These are phyloP conservation scores for Protodeltote pygarga DNA, from an alignment of 2,888 invertebrate genomes.

Conservation along the genomic window DNA sequence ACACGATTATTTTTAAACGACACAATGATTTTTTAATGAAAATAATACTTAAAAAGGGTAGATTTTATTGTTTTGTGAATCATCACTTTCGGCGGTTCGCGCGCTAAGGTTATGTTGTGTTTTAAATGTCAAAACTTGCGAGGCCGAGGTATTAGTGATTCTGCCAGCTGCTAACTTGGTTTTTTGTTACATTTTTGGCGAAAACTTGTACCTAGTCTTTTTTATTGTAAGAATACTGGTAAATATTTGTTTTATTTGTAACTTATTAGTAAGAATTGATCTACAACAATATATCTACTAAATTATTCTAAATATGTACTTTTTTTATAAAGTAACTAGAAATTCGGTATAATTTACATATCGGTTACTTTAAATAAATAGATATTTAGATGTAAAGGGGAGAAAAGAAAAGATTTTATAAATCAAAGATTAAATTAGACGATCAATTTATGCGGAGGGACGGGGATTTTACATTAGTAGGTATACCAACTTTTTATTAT, in stretches of 20 bases:
- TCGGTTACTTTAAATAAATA: conserved; percentile 20
- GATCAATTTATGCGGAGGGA: conserved; percentile 39
- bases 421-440: conserved; percentile 42
- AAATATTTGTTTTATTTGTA: not conserved
- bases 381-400: too few species aligned
- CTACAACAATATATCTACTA: conserved; percentile 6
- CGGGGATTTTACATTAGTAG: conserved; percentile 6
- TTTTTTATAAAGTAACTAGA: too few species aligned
- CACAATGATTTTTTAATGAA: conserved; percentile 5
- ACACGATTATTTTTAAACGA: conserved; percentile 2
- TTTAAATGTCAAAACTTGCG: conserved; percentile 48
- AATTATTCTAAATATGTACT: conserved; percentile 11
- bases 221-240: not conserved
- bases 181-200: not conserved
- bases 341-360: conserved; percentile 32
- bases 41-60: conserved; percentile 19
- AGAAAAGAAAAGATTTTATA: conserved; percentile 6
- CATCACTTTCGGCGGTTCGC: conserved; percentile 42
- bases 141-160: conserved; percentile 28
- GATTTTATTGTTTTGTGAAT: conserved; percentile 10
- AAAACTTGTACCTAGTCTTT: not conserved
- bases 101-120: conserved; percentile 47
- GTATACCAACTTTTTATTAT: too few species aligned
- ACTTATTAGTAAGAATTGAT: not conserved
- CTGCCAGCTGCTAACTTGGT: conserved; percentile 17